Evolutionary conservation across 2,888 invertebrate genomes (phyloP).

Genomic region (Tenthredo amoena): DNA sequence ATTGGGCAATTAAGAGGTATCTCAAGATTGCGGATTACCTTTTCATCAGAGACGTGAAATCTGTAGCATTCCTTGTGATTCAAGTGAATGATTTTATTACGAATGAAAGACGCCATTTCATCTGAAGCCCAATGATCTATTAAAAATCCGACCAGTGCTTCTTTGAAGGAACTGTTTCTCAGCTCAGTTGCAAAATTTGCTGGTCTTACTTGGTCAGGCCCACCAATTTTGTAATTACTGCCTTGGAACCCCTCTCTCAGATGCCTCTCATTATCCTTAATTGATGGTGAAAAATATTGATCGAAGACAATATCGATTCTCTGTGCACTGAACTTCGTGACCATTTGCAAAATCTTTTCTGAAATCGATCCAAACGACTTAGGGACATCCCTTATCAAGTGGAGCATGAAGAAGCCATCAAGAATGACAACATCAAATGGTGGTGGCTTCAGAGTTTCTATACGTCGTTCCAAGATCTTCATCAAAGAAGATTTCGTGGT

Average conservation of each 20-base stretch:
- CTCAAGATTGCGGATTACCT: constrained; percentile 44
- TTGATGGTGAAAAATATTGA: constrained; percentile 57
- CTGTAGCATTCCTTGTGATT: not conserved
- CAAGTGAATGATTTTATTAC: constrained; percentile 58
- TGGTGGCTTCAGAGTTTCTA: constrained; percentile 48
- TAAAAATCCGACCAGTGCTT: constrained; percentile 65
- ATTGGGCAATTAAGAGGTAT: constrained; percentile 54
- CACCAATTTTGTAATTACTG: constrained; percentile 62
- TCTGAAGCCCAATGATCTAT: constrained; percentile 65
- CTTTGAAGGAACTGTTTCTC: constrained; percentile 64
- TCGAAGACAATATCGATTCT: constrained; percentile 62
- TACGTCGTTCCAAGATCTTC: constrained; percentile 59
- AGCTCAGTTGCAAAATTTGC: constrained; percentile 62
- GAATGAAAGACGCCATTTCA: constrained; percentile 65
- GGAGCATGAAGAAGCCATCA: constrained; percentile 44
- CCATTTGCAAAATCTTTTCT: constrained; percentile 36
- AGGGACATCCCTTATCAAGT: constrained; percentile 43
- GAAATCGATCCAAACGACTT: constrained; percentile 17
- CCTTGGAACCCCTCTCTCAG: constrained; percentile 59
- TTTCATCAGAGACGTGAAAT: constrained; percentile 14
- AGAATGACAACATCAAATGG: constrained; percentile 37
- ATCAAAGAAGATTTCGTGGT: constrained; percentile 65
- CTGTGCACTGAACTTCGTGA: constrained; percentile 54
- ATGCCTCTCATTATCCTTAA: constrained; percentile 61
- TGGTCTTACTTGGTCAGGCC: constrained; percentile 64